Evolutionary conservation across 2,113 vertebrate species (phyloP).

Genomic region (Apteryx owenii): DNA sequence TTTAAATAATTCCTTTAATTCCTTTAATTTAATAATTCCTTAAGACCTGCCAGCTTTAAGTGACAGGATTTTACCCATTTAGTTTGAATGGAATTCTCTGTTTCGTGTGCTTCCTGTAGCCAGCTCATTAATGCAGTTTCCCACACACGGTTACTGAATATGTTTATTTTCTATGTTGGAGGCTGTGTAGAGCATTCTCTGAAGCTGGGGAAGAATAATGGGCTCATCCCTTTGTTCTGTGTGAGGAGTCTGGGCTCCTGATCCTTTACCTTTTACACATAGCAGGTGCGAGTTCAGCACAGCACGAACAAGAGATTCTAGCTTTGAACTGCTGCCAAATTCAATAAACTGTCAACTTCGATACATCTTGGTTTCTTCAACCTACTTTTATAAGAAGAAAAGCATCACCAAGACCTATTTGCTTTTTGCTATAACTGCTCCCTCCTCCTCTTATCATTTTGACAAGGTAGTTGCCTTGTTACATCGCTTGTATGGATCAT

Average conservation of each 20-base stretch:
- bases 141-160: background rate
- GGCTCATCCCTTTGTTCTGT: background rate
- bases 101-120: background rate
- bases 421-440: background rate
- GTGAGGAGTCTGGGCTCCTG: background rate
- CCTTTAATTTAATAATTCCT: background rate
- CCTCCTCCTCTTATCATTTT: background rate
- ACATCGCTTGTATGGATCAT: background rate
- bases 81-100: background rate
- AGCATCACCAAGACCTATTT: background rate
- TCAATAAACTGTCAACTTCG: conserved; percentile 1
- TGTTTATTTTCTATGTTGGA: background rate
- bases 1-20: background rate
- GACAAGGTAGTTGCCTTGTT: conserved; percentile 6
- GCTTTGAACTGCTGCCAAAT: conserved; percentile 27
- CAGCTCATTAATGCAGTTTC: background rate
- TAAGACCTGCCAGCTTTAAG: background rate
- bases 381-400: background rate
- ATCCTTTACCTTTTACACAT: background rate
- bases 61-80: background rate
- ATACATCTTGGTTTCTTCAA: conserved; percentile 10
- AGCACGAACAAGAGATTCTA: background rate
- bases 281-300: background rate
- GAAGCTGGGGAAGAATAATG: background rate
- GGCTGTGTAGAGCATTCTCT: background rate